Percentiles rank a stretch among this genome's conserved stretches.
Evolutionary conservation across 23 tunicate species (phyloP).

Genomic region (Phallusia fumigata): DNA sequence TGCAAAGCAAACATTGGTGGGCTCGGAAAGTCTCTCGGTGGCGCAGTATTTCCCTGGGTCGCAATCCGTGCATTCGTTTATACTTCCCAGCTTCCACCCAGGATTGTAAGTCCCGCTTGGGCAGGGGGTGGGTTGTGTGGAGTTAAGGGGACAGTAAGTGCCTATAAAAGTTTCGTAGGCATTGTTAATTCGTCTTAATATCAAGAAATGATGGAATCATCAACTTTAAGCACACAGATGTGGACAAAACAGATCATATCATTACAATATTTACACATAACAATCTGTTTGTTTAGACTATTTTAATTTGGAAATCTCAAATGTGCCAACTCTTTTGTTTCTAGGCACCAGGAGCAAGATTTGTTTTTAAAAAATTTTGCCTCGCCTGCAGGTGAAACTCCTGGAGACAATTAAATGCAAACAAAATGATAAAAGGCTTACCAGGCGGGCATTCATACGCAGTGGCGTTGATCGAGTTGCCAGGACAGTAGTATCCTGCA

Average conservation of each 20-base stretch:
- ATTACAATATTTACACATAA: too few species aligned
- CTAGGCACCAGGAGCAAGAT: too few species aligned
- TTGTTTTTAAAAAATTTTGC: too few species aligned
- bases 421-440: background rate
- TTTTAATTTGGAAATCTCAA: too few species aligned
- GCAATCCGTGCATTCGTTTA: constrained; percentile 61
- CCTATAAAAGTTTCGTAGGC: constrained; percentile 21
- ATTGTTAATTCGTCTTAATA: too few species aligned
- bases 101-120: constrained; percentile 73
- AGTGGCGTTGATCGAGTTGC: constrained; percentile 51
- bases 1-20: constrained; percentile 56
- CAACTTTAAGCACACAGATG: too few species aligned
- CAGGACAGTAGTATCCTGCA: constrained; percentile 84
- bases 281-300: too few species aligned
- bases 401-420: too few species aligned
- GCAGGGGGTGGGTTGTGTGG: constrained; percentile 39
- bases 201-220: background rate
- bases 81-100: constrained; percentile 22
- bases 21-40: constrained; percentile 34
- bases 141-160: constrained; percentile 62
- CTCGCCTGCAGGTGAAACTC: too few species aligned
- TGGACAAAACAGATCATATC: too few species aligned
- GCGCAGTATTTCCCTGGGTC: constrained; percentile 89
- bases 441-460: constrained; percentile 69
- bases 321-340: too few species aligned